Conservation (phyloP, 2,113 vertebrate genomes). For the Xiphophorus hellerii region DNA sequence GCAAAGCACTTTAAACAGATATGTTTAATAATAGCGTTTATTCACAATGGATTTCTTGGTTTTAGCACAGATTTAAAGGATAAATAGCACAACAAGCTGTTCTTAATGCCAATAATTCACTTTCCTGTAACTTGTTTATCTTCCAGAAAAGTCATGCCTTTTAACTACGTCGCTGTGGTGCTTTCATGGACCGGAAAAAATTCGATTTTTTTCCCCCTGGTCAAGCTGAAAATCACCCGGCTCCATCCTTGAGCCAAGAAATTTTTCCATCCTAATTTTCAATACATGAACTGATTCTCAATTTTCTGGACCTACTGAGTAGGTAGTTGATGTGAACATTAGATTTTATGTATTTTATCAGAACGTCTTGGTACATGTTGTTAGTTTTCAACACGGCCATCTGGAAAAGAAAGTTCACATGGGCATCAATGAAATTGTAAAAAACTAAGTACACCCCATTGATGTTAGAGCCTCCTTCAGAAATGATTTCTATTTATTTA, state of each 20-base stretch:
- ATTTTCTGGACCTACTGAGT: background rate
- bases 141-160: background rate
- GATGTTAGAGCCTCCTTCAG: background rate
- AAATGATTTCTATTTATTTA: background rate
- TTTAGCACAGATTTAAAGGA: too few species aligned
- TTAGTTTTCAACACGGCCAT: background rate
- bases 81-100: background rate
- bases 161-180: background rate
- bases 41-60: too few species aligned
- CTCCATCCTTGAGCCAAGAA: background rate
- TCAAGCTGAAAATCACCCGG: background rate
- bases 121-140: background rate
- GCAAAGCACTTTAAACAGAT: too few species aligned
- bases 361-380: background rate
- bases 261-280: background rate
- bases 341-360: too few species aligned
- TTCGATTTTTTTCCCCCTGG: background rate
- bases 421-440: background rate
- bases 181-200: background rate
- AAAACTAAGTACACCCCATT: background rate
- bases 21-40: too few species aligned
- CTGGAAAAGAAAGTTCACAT: background rate
- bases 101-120: background rate
- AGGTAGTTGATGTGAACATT: too few species aligned
- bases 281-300: background rate